Evolutionary conservation across 1,140 invertebrate genomes (phyloP).

Genomic region (Platorchestia sp.): DNA sequence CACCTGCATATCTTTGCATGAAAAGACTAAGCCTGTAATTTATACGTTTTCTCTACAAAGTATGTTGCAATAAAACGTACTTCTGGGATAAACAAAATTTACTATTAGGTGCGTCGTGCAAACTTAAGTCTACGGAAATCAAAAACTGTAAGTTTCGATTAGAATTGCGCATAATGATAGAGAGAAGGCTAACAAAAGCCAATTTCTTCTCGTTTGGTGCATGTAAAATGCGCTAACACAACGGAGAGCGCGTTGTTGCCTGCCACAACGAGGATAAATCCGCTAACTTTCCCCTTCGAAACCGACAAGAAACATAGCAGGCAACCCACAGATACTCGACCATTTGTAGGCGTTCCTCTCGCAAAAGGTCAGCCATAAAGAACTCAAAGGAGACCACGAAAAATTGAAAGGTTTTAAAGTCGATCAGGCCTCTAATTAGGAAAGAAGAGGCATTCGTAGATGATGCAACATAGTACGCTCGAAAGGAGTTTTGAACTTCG

Average conservation of each 20-base stretch:
- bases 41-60: background rate
- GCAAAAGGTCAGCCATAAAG: conserved; percentile 27
- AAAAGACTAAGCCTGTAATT: background rate
- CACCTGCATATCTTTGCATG: background rate
- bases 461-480: background rate
- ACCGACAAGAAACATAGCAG: background rate
- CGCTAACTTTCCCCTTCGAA: conserved; percentile 1
- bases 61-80: background rate
- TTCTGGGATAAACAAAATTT: background rate
- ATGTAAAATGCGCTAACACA: background rate
- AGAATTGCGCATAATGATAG: background rate
- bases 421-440: background rate
- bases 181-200: background rate
- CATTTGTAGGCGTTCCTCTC: conserved; percentile 29
- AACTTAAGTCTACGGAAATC: background rate
- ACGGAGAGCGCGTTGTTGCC: background rate
- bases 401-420: background rate
- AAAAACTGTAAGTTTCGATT: background rate
- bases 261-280: background rate
- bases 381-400: background rate
- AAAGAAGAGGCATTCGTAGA: background rate
- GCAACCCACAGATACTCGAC: background rate
- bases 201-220: background rate
- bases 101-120: background rate
- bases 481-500: background rate